Percentiles rank a stretch among this genome's conserved stretches.
These are phyloP conservation scores for Xiphophorus birchmanni DNA, from an alignment of 2,797 vertebrate species.

Conservation along the genomic window DNA sequence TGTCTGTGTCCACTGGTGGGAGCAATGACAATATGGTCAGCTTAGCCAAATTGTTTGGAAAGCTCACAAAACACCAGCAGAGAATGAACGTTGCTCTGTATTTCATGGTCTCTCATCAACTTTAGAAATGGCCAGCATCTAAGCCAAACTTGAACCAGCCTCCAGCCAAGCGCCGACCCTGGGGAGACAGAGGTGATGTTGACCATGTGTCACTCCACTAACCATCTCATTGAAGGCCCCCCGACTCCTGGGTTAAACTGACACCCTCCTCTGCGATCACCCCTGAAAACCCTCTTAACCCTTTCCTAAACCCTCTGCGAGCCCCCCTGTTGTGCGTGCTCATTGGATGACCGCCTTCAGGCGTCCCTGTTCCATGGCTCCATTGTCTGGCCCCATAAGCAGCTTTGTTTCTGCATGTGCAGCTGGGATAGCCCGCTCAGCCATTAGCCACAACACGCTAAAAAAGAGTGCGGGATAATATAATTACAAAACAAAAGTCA, in stretches of 20 bases:
- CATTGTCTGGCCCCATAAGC: slow-evolving; percentile 80
- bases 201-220: slow-evolving; percentile 71
- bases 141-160: slow-evolving; percentile 73
- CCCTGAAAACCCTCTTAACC: slow-evolving; percentile 74
- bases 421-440: slow-evolving; percentile 78
- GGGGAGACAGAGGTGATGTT: slow-evolving; percentile 67
- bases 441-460: slow-evolving; percentile 78
- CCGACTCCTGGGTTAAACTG: slow-evolving; percentile 55
- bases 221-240: slow-evolving; percentile 71
- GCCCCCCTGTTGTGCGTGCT: slow-evolving; percentile 76
- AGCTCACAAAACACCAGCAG: slow-evolving; percentile 37
- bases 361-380: slow-evolving; percentile 78
- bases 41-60: slow-evolving; percentile 42
- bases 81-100: slow-evolving; percentile 74
- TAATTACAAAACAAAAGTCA: slow-evolving; percentile 85
- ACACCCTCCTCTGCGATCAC: slow-evolving; percentile 54
- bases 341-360: slow-evolving; percentile 82
- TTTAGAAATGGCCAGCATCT: slow-evolving; percentile 65
- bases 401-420: slow-evolving; percentile 84
- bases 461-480: slow-evolving; percentile 79
- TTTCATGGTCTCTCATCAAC: slow-evolving; percentile 78
- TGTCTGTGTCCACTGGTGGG: slow-evolving; percentile 21
- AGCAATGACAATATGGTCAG: slow-evolving; percentile 43
- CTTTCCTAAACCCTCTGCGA: slow-evolving; percentile 74
- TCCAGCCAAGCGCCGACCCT: slow-evolving; percentile 63